Evolutionary conservation across 2,113 vertebrate genomes (phyloP), one percentile per base, ranked within the genome.

Genomic region (Peromyscus maniculatus): DNA sequence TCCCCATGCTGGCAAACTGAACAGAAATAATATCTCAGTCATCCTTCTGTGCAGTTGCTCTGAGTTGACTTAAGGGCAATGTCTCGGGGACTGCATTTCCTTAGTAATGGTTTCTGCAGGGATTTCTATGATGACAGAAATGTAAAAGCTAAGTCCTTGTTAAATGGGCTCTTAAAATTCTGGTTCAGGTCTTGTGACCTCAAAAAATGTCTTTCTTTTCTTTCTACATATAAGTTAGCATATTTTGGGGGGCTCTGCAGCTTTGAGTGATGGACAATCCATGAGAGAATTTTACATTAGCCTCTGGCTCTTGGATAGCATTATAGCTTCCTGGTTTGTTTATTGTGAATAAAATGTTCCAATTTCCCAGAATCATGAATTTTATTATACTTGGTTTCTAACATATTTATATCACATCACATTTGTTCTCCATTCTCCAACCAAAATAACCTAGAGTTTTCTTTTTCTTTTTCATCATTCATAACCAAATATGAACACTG

Each of bases 141-240:
- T 94, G 78, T 57, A 75, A 93, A 91, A 57, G 10, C n/a, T 66
- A 59, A 88, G 43, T 57, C 93, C 62, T 97, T 43, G 71, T 69
- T 79, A 89, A 93, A n/a, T 33, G 33, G 39, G 10, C 22, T 31
- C 69, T 75, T 96, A 55, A 94, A 94, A 69, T 91, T 78, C 55
- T 91, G 57, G 26, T 67, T 62, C 19, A 66, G 57, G 49, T 80
- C 72, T 19, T 0, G 10, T 24, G 19, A 66, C n/a, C 64, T 69
- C 9, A 21, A 22, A 22, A 95, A 75, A 78, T 36, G 6, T n/a
- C 71, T 22, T 33, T 88, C 46, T 15, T 11, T 36, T 88, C 46
- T 19, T 9, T 36, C 43, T 91, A 83, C 7, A 39, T 9, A 26
- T 8, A 43, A 24, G 26, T 26, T 43, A 22, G 33, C 62, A 39